phyloP scores from a whole-genome alignment of 2,113 vertebrate species.

The Ardeotis arabs region DNA sequence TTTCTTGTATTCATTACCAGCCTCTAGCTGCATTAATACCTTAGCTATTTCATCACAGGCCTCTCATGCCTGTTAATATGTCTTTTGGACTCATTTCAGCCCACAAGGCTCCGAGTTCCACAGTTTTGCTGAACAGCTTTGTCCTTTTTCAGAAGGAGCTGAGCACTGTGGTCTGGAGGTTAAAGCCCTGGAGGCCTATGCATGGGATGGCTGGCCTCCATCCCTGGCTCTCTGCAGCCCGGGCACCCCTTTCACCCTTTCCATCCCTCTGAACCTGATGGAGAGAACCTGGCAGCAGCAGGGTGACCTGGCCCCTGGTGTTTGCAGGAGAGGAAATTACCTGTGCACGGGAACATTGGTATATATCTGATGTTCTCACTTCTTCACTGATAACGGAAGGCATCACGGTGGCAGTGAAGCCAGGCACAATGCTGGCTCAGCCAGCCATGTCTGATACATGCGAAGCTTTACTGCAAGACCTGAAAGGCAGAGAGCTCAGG shows the following conservation, averaged over 20 bases:
- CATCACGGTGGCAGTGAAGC: neutral
- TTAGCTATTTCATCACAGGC: conserved; percentile 52
- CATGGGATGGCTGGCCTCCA: neutral
- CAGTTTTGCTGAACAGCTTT: conserved; percentile 14
- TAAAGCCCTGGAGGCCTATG: conserved; percentile 16
- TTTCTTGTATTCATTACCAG: conserved; percentile 60
- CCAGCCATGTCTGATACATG: neutral
- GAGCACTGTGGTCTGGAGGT: conserved; percentile 22
- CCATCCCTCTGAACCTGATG: neutral
- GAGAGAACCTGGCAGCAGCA: neutral
- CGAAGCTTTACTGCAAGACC: neutral
- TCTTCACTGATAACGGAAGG: neutral
- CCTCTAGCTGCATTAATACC: conserved; percentile 53
- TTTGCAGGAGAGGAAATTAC: neutral
- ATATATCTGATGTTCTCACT: accelerated
- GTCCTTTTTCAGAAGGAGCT: conserved; percentile 54
- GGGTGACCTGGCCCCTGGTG: neutral
- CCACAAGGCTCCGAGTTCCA: neutral
- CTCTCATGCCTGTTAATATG: conserved; percentile 51
- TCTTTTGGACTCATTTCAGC: conserved; percentile 62
- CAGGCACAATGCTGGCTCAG: accelerated
- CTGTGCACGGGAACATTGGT: accelerated
- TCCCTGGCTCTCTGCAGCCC: neutral
- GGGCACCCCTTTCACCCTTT: conserved; percentile 11
- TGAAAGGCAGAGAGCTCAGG: neutral